Base-by-base conservation (phyloP, 2,888 invertebrate genomes). In the Stramonita haemastoma region DNA sequence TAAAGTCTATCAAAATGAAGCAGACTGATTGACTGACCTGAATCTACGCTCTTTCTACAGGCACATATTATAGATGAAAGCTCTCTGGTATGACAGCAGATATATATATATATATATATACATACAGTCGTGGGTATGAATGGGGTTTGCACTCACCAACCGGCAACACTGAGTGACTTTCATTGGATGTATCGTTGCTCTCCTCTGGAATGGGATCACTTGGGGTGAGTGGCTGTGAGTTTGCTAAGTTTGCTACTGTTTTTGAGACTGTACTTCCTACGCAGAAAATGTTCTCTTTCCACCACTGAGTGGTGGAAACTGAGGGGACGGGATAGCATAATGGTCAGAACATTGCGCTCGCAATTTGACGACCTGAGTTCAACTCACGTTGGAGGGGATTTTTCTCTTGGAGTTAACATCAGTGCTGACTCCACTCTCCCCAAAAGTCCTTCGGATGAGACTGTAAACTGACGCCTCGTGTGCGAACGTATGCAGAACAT, bases 111-210 rank as follows among this genome's bases (percentile, higher is more conserved):
- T 46, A 46, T 46, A 6, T 77, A 77, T 77, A n/a, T 29, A 46
- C 8, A 8, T 46, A 46, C 8, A 46, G 8, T 46, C 46, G 8
- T 46, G 46, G 46, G 46, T 46, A 46, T 46, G 19, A 66, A 60
- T 46, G 46, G 46, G 4, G 26, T 36, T 32, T 36, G 29, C 57
- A 83, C 88, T 84, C 83, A 70, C 84, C 88, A 36, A 36, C 88
- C 22, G 19, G 81, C n/a, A 34, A 88, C 22, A 84, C 70, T 46
- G 83, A 36, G 56, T 84, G 29, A 66, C 66, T 81, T 84, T 88
- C 88, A 88, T 34, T 83, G 15, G 84, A 84, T 15, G 84, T 57
- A 84, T n/a, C 57, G 15, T 86, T 46, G 66, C 86, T 86, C 32
- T 66, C 86, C 34, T 86, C 86, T 86, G 86, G 32, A 34, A 66